Evolutionary conservation across 2,888 invertebrate genomes (phyloP), one percentile per base, ranked within the genome.

Genomic region (Scrobipalpa costella): DNA sequence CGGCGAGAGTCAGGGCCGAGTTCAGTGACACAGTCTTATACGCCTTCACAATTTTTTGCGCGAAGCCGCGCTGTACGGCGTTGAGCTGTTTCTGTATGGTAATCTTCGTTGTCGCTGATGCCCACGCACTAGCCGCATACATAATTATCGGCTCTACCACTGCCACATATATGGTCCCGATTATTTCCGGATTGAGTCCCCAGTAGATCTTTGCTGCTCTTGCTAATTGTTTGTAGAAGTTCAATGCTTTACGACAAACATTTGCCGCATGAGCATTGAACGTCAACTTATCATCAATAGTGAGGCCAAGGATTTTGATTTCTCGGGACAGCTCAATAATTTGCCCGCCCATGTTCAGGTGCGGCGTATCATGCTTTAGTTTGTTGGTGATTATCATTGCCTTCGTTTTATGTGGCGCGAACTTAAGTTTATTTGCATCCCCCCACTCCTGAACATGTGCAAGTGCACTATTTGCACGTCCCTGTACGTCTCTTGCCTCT

Each of bases 281-380:
- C 0, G 61, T 65, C 9, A 65, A 34, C 15, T 61, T 61, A 0
- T 60, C 27, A 52, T 70, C 68, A 1, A 69, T 66, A 1, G 33
- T 64, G 0, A 69, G 52, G 0, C 68, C 68, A 13, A 69, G 34
- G 0, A 70, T 15, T 47, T 68, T 70, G 0, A 71, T 64, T 11
- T 65, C 64, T 0, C 59, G 34, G 0, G 44, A 38, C 15, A 67
- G 1, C 0, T 2, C 15, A 7, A 71, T 62, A 6, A 2, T 21
- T 0, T 21, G 15, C 40, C 68, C 64, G 0, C 61, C 55, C 65
- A 64, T 64, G 2, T 19, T 55, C 9, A 55, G 33, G 8, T 11
- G 55, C 11, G 55, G 55, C 9, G 55, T 27, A 33, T 55, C 55
- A n/a, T 55, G 27, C 13, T 55, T 55, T 9, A 55, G 8, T 55